phyloP scores from a whole-genome alignment of 2,113 vertebrate species.

The Dasyprocta punctata region DNA sequence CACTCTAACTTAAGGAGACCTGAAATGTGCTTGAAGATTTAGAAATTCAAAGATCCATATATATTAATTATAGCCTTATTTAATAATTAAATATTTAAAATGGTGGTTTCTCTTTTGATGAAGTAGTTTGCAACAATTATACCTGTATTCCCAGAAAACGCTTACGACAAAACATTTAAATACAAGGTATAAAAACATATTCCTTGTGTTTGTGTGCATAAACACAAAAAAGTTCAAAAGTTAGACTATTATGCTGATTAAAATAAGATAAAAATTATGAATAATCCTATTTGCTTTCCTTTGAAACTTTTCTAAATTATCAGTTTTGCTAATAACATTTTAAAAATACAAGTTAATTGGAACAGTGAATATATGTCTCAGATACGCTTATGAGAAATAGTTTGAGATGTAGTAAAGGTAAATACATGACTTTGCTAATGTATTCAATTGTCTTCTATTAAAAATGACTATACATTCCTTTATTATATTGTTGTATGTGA shows the following conservation, averaged over 20 bases:
- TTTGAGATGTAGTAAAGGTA: background rate
- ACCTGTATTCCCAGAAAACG: background rate
- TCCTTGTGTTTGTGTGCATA: background rate
- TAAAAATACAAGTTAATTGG: background rate
- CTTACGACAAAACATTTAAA: conserved; percentile 6
- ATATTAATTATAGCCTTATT: background rate
- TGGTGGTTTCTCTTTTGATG: background rate
- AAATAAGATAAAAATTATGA: background rate
- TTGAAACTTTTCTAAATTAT: background rate
- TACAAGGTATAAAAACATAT: background rate
- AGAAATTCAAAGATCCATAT: background rate
- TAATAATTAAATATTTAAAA: conserved; percentile 39
- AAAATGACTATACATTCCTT: conserved; percentile 28
- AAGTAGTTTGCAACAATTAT: conserved; percentile 20
- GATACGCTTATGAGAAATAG: background rate
- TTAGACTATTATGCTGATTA: background rate
- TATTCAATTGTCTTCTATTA: background rate
- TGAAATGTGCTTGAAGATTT: background rate
- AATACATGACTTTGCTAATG: background rate
- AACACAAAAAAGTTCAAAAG: background rate
- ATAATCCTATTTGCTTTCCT: background rate
- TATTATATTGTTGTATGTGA: background rate
- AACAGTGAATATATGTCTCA: background rate
- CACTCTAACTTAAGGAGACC: background rate
- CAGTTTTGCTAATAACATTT: background rate